These are phyloP conservation scores for Proales similis DNA, from an alignment of 1,140 invertebrate species.

Conservation along the genomic window DNA sequence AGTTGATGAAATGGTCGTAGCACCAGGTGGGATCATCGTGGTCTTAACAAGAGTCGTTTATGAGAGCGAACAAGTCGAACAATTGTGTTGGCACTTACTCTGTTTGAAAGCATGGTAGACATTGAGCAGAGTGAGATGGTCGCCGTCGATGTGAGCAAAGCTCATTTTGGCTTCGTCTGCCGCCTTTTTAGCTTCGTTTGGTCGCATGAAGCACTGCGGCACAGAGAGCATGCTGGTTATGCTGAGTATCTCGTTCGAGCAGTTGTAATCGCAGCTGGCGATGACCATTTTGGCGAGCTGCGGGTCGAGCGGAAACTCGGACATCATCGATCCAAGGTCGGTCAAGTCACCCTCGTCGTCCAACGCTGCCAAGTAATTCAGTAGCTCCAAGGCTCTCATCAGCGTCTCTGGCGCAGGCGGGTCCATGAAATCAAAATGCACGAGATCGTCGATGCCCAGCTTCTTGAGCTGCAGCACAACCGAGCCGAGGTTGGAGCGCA, in stretches of 20 bases:
- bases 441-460: conserved; percentile 95
- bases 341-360: conserved; percentile 72
- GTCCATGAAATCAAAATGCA: conserved; percentile 99
- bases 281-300: conserved; percentile 98
- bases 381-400: conserved; percentile 93
- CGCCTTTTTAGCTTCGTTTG: conserved; percentile 95
- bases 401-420: conserved; percentile 98
- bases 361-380: conserved; percentile 91
- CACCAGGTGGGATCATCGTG: conserved; percentile 92
- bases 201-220: conserved; percentile 97
- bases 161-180: conserved; percentile 98
- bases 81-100: conserved; percentile 64
- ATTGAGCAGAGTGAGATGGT: conserved; percentile 88
- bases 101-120: conserved; percentile 98
- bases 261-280: conserved; percentile 86
- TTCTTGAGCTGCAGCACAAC: conserved; percentile 97
- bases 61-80: neutral
- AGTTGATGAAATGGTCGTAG: conserved; percentile 98
- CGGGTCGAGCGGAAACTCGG: conserved; percentile 97
- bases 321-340: conserved; percentile 76
- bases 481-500: conserved; percentile 87
- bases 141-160: conserved; percentile 98
- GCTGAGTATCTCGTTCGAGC: conserved; percentile 97
- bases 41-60: conserved; percentile 47
- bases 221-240: conserved; percentile 97